Evolutionary conservation across 1,140 invertebrate genomes (phyloP).

Genomic region (Berghia stephanieae): DNA sequence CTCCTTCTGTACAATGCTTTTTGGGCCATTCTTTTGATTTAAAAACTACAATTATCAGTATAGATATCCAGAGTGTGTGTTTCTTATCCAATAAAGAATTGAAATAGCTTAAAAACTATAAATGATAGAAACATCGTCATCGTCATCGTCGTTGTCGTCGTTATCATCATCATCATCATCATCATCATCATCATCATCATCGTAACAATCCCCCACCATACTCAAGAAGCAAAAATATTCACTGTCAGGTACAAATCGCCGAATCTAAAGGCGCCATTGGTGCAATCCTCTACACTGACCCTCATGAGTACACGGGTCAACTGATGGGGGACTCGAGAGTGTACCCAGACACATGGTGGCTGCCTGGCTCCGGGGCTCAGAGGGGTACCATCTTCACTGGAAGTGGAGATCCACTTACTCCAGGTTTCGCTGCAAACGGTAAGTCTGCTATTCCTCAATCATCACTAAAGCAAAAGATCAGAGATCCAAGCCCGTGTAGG

Average conservation of each 20-base stretch:
- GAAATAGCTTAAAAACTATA: no score
- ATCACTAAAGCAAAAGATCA: no score
- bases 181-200: not conserved
- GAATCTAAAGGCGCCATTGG: slow-evolving; percentile 62
- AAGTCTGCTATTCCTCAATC: not conserved
- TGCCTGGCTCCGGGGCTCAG: slow-evolving; percentile 66
- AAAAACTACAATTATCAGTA: no score
- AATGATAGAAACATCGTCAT: no score
- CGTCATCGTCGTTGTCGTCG: not conserved
- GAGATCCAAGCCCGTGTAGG: no score
- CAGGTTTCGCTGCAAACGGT: slow-evolving; percentile 49
- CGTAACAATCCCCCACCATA: not conserved
- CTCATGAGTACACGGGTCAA: slow-evolving; percentile 64
- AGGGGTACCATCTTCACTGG: slow-evolving; percentile 58
- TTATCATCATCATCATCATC: not conserved
- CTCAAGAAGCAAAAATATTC: no score
- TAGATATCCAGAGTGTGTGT: no score
- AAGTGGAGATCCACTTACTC: slow-evolving; percentile 67
- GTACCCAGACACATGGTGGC: slow-evolving; percentile 68
- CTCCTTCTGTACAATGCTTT: no score
- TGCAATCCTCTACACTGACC: slow-evolving; percentile 69
- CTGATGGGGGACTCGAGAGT: slow-evolving; percentile 38
- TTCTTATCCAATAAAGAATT: no score
- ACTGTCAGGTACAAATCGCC: slow-evolving; percentile 58
- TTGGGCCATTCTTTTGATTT: no score